Conservation (phyloP, 2,888 invertebrate species). For the Coenonympha arcania region DNA sequence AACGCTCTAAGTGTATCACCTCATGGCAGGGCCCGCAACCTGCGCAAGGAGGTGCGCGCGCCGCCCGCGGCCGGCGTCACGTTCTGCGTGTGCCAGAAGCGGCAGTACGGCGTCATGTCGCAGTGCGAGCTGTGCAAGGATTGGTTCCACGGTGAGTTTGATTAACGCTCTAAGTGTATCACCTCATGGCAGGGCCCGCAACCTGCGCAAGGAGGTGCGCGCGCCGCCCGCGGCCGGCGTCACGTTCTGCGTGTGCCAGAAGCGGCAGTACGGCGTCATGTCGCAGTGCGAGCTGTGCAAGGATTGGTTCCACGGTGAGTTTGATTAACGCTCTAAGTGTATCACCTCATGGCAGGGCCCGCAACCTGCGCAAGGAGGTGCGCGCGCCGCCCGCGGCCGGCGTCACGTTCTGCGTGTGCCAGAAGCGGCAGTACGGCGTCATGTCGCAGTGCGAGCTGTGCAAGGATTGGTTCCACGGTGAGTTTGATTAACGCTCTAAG, state of each 20-base stretch:
- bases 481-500: slow-evolving; percentile 29
- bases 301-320: slow-evolving; percentile 92
- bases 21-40: slow-evolving; percentile 58
- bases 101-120: slow-evolving; percentile 85
- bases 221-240: slow-evolving; percentile 54
- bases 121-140: slow-evolving; percentile 96
- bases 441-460: slow-evolving; percentile 97
- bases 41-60: slow-evolving; percentile 67
- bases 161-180: neutral
- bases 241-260: slow-evolving; percentile 86
- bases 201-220: slow-evolving; percentile 70
- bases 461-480: slow-evolving; percentile 95
- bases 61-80: slow-evolving; percentile 58
- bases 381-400: slow-evolving; percentile 52
- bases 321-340: neutral
- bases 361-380: slow-evolving; percentile 71
- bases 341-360: too few relatives aligned
- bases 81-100: slow-evolving; percentile 87
- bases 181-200: too few relatives aligned
- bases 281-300: slow-evolving; percentile 95
- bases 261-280: slow-evolving; percentile 84
- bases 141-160: slow-evolving; percentile 87
- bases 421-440: slow-evolving; percentile 80
- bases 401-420: slow-evolving; percentile 84
- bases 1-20: too few relatives aligned